Base-by-base conservation (phyloP, 2,797 vertebrate species). In the Takifugu rubripes region DNA sequence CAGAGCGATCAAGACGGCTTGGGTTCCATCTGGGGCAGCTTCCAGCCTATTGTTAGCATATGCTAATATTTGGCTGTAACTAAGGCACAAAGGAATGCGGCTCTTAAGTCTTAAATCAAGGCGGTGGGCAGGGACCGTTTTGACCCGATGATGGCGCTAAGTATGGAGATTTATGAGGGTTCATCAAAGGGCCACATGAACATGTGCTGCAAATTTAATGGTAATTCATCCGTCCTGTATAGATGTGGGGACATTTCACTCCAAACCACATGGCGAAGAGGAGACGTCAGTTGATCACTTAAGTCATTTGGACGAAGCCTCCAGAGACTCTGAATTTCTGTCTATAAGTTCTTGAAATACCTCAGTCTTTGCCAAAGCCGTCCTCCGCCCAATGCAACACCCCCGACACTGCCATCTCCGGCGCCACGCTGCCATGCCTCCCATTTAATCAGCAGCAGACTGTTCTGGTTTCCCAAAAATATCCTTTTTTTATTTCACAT, bases 401-500 rank as follows among this genome's bases (percentile, higher is more conserved):
- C 16, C 33, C 21, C 4, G 16, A 26, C 6, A 6, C 4, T 21
- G 2, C 8, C 12, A 44, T 8, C 17, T 15, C 8, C 8, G 15
- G 7, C 48, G n/a, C n/a, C 52, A 31, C 5, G 9, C 36, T 14
- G 10, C 36, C 36, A 40, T 40, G 36, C 12, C 10, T 40, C 12
- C 11, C 8, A 27, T 70, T 25, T 33, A 69, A 72, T 17, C 47
- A 70, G 44, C 71, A 66, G 25, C 54, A 63, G 25, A 9, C 48
- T 3, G 7, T 63, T 83, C 36, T 82, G 71, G 75, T 78, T 91
- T 90, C 87, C 79, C 60, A 90, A 90, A 92, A 92, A 92, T 87
- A 89, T 82, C 57, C 61, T 88, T 85, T 87, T 88, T 91, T 91
- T 89, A 91, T 91, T 92, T 90, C 89, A 90, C 89, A 90, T 88